Evolutionary conservation across 92 coral and sea anemone genomes (phyloP).

Genomic region (Meandrina meandrites): DNA sequence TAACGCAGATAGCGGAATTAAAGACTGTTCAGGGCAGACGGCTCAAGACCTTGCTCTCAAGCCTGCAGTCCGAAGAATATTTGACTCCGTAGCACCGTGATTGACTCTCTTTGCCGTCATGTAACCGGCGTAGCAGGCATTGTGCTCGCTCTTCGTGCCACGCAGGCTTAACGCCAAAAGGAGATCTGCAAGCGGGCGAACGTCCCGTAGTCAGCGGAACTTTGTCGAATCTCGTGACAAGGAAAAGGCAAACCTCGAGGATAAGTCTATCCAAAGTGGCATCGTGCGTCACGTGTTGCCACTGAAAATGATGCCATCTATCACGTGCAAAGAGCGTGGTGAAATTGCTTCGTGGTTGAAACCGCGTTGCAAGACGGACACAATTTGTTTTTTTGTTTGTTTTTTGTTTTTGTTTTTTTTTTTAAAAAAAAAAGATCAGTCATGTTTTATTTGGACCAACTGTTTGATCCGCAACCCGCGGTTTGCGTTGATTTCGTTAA

Average conservation of each 20-base stretch:
- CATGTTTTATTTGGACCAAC: no score
- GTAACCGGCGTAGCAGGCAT: neutral
- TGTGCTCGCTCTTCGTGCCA: no score
- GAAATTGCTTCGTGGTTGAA: no score
- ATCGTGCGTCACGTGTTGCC: neutral
- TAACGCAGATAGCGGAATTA: constrained; percentile 60
- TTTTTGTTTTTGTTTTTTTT: no score
- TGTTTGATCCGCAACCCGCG: no score
- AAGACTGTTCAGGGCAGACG: constrained; percentile 71
- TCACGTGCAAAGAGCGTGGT: neutral
- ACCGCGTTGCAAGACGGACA: neutral
- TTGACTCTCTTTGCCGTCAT: neutral
- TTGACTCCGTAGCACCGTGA: constrained; percentile 7
- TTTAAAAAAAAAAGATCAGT: no score
- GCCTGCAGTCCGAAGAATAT: constrained; percentile 55
- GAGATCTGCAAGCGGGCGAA: neutral
- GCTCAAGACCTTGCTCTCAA: constrained; percentile 82
- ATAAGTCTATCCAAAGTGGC: neutral
- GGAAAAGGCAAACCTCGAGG: neutral
- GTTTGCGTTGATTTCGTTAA: no score
- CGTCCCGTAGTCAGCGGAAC: neutral
- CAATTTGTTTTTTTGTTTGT: no score
- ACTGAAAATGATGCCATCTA: neutral
- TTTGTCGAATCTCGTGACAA: neutral
- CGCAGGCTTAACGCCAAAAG: no score